phyloP scores from a whole-genome alignment of 2,888 invertebrate genomes.

The Callinectes sapidus region DNA sequence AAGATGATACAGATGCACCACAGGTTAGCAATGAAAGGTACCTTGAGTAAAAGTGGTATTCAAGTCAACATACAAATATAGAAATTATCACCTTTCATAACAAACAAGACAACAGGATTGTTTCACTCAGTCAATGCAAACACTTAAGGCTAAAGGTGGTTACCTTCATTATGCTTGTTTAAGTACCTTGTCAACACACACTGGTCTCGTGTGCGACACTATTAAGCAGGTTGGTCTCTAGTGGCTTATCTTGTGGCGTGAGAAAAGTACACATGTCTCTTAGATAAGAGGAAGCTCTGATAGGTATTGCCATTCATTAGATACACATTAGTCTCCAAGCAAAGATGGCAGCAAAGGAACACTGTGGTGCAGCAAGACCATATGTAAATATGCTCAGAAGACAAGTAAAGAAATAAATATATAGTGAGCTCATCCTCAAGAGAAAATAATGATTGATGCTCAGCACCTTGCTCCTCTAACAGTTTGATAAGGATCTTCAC shows the following conservation, averaged over 20 bases:
- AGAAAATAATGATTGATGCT: too few relatives aligned
- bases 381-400: not conserved
- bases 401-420: not conserved
- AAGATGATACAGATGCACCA: not conserved
- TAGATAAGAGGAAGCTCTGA: not conserved
- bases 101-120: not conserved
- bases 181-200: not conserved
- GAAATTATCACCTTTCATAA: not conserved
- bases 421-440: not conserved
- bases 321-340: not conserved
- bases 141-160: not conserved
- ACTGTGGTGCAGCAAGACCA: not conserved
- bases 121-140: not conserved
- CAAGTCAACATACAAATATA: not conserved
- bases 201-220: not conserved
- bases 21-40: not conserved
- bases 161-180: not conserved
- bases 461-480: too few relatives aligned
- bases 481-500: too few relatives aligned
- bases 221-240: not conserved
- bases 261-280: not conserved
- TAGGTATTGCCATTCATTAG: not conserved
- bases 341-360: not conserved
- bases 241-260: not conserved
- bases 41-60: conserved; percentile 3